Base-by-base conservation (phyloP, 2,888 invertebrate genomes). In the Athrips mouffetella region DNA sequence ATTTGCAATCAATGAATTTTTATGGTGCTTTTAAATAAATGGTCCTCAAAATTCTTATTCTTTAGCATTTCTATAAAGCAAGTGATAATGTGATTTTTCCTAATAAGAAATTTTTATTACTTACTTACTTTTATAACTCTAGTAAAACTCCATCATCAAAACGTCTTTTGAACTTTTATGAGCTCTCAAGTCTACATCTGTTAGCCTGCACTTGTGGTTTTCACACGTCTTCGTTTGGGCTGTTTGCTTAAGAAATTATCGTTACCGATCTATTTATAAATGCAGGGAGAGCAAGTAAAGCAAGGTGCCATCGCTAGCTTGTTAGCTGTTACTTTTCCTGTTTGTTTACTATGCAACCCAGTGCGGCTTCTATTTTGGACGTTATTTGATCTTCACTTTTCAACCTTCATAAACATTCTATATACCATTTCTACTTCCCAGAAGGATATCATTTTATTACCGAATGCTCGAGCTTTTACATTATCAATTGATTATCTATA, bases 191-290 rank as follows among this genome's bases (percentile, higher is more conserved):
- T 37, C 27, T 29, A 13, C 35, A 47, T 41, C 31, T 49, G 44
- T 56, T 47, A 49, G 52, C 44, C 40, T 42, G 39, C 42, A 47
- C 25, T 39, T 53, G 53, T 56, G 54, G 49, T 50, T 59, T 56
- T 63, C 65, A 60, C 59, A 60, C 57, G 47, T 63, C 57, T 57
- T 55, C 49, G 15, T 44, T 60, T 61, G 62, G 59, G 51, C 45
- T 73, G 67, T 79, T 71, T 74, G 60, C 53, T 40, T 44, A 53
- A 55, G 50, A 56, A 54, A 70, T 76, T 77, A 72, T 67, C 70
- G 58, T 53, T 53, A 54, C 57, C 59, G 63, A 57, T 68, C 61
- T 74, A 66, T 76, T 71, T 72, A 63, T 60, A 62, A 52, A 55
- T 11, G 23, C 48, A 57, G 54, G 59, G 59, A 60, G 62, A 56